Evolutionary conservation across 2,888 invertebrate genomes (phyloP), one percentile per base, ranked within the genome.

Genomic region (Habroteleia sp.): DNA sequence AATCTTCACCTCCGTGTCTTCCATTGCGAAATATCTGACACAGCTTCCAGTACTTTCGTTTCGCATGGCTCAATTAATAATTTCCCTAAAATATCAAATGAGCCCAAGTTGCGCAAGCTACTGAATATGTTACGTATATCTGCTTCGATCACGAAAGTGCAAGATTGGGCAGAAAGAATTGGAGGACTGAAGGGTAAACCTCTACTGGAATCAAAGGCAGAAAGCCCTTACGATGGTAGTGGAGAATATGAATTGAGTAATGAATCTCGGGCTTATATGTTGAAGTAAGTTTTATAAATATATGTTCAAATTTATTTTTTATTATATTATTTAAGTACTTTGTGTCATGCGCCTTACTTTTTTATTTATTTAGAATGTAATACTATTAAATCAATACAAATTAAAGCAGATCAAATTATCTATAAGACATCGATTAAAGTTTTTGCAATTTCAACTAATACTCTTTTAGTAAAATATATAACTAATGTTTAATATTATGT

Each of bases 61-160:
- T 89, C 90, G 0, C 86, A 89, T 0, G 86, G 87, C 13, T 89
- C 90, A 33, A 78, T 90, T 1, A 84, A 80, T 80, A 89, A 90
- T 75, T 82, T 77, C 77, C 81, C 85, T 2, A 79, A 80, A 69
- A 48, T 82, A 16, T 85, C 88, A 3, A 88, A 87, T 39, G 89
- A 89, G 58, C 80, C 82, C 54, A 91, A 90, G 80, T 89, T 96
- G 35, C 91, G 92, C 8, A 91, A 93, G 71, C 91, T 97, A 71
- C 91, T 99, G 52, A 94, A 95, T 78, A 91, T 95, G 85, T 89
- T 99, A 10, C 90, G 99, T 76, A 99, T 99, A 77, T 93, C 93
- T 58, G 98, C 97, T 0, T 92, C 94, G 31, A 94, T 96, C 44
- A 91, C 93, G 68, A 92, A 92, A 91, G 91, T 93, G 35, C 89